Evolutionary conservation across 2,797 vertebrate species (phyloP), one percentile per base, ranked within the genome.

Genomic region (Glossophaga mutica): DNA sequence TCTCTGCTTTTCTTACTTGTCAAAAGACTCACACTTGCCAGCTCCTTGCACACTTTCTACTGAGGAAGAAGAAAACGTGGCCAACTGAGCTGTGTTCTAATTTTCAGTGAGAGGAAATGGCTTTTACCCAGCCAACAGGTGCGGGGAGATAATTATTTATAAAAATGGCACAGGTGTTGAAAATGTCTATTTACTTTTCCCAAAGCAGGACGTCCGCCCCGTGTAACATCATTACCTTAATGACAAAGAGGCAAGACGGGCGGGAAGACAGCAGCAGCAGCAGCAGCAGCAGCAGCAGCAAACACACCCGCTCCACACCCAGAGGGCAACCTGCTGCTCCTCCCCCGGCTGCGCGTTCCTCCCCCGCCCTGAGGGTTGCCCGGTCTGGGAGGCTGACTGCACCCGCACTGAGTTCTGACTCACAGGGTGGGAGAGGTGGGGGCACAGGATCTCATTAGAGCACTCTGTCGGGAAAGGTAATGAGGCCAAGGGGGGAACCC

Each of bases 141-240:
- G n/a, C 78, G 77, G 32, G 59, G 62, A 91, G 24, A 82, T 74
- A 94, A 88, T 74, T 71, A 34, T 71, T 91, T 87, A 26, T 46
- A 93, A 90, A 32, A 62, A 57, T 37, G 18, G 62, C 65, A 87
- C 70, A 95, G 87, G 59, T 96, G 67, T 97, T 44, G 42, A 55
- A 87, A 82, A 90, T 67, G 29, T 87, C 62, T 96, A 1, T 74
- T 92, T 92, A 94, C 19, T 50, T 50, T 71, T 59, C 1, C 48
- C 57, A 93, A 85, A 97, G 42, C 67, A 85, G 52, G 81, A 82
- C 15, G 29, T 94, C 19, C 91, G 21, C 67, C 26, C 50, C 21
- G 12, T 42, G 4, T 48, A 79, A 79, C 26, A 71, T 95, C 77
- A 76, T 87, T 95, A 83, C 57, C 16, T 94, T 78, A 91, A 70